These are phyloP conservation scores for Candoia aspera DNA, from an alignment of 2,113 vertebrate species.

Conservation along the genomic window DNA sequence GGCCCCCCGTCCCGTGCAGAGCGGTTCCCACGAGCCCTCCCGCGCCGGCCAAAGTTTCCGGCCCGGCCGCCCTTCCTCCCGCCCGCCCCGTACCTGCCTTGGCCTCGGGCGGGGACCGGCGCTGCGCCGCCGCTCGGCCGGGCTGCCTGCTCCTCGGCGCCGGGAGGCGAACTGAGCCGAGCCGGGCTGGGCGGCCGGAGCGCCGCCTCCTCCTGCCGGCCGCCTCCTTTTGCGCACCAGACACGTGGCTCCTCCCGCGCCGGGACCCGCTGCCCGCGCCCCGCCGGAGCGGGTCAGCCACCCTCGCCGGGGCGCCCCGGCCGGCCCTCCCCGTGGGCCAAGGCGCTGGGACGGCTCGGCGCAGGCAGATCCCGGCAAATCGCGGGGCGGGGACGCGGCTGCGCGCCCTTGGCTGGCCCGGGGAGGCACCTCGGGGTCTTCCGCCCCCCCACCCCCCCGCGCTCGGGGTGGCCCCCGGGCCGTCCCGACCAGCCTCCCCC, in stretches of 20 bases:
- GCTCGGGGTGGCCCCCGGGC: no score
- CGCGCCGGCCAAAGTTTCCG: no score
- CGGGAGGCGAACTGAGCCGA: neutral
- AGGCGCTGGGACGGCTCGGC: fast-evolving
- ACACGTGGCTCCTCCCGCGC: neutral
- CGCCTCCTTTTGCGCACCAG: neutral
- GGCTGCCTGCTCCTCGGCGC: neutral
- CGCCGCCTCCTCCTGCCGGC: neutral
- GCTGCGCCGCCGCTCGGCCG: neutral
- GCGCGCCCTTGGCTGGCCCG: neutral
- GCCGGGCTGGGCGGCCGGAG: neutral
- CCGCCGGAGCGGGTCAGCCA: neutral
- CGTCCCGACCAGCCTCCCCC: no score
- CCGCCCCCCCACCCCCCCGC: neutral
- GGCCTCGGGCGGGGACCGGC: neutral
- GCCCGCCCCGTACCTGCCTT: neutral
- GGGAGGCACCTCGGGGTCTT: neutral
- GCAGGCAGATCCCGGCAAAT: no score
- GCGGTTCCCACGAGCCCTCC: fast-evolving
- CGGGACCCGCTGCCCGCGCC: no score
- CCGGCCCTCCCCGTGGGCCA: neutral
- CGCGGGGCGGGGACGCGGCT: neutral
- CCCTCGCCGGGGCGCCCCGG: neutral
- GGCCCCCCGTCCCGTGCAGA: no score
- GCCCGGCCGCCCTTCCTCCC: neutral